Conservation (phyloP, 2,797 vertebrate species). For the Lagocephalus sceleratus region DNA sequence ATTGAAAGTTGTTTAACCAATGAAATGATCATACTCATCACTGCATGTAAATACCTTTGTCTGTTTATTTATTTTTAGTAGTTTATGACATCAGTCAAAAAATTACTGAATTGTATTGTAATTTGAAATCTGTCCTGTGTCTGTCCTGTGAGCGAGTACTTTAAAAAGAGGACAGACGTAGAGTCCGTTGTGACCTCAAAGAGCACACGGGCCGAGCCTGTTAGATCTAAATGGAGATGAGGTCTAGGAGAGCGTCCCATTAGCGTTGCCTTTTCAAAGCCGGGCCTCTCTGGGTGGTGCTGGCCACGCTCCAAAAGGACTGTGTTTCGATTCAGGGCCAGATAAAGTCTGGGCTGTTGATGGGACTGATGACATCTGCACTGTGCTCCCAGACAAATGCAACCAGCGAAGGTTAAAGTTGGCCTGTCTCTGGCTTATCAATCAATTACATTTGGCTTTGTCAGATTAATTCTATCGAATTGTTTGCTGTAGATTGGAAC, state of each 20-base stretch:
- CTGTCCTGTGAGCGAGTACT: slow-evolving; percentile 14
- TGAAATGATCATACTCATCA: too few relatives aligned
- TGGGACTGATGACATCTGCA: slow-evolving; percentile 73
- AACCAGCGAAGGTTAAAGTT: slow-evolving; percentile 47
- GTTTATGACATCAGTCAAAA: slow-evolving; percentile 1
- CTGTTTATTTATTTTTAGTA: slow-evolving; percentile 9
- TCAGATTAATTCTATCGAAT: slow-evolving; percentile 75
- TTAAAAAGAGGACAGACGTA: slow-evolving; percentile 50
- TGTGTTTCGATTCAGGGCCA: slow-evolving; percentile 68
- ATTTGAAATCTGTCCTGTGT: neutral
- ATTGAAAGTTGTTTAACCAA: too few relatives aligned
- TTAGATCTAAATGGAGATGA: slow-evolving; percentile 78
- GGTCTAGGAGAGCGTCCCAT: slow-evolving; percentile 74
- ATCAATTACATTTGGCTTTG: slow-evolving; percentile 75
- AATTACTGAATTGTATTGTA: too few relatives aligned
- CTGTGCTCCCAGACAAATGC: slow-evolving; percentile 64
- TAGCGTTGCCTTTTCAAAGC: slow-evolving; percentile 71
- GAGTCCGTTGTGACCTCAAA: slow-evolving; percentile 74
- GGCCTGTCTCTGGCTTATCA: slow-evolving; percentile 61
- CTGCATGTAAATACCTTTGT: too few relatives aligned
- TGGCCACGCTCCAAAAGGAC: slow-evolving; percentile 70
- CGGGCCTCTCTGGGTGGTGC: slow-evolving; percentile 70
- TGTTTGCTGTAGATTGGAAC: slow-evolving; percentile 66
- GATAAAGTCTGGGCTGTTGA: slow-evolving; percentile 69
- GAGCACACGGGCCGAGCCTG: slow-evolving; percentile 51